Conservation (phyloP, 1,140 invertebrate genomes). For the Drosophila triauraria region DNA sequence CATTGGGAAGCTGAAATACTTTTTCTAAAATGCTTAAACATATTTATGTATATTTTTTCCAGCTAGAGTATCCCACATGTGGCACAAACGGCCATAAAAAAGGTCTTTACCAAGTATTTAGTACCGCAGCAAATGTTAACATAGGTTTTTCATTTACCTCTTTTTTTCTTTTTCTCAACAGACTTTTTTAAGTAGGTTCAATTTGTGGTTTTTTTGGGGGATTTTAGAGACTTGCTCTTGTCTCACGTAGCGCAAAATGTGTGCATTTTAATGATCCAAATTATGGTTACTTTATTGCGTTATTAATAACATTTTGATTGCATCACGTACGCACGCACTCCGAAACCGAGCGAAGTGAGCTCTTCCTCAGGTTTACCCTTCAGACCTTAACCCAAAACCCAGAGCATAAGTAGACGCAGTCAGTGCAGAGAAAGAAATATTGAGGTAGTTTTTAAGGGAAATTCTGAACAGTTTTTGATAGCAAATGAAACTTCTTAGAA, state of each 20-base stretch:
- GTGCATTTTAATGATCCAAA: slow-evolving; percentile 81
- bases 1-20: not conserved
- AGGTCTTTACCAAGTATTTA: slow-evolving; percentile 10
- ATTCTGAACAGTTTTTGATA: not conserved
- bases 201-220: slow-evolving; percentile 13
- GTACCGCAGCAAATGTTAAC: slow-evolving; percentile 25
- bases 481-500: too few relatives aligned
- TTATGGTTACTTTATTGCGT: slow-evolving; percentile 83
- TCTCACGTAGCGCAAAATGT: slow-evolving; percentile 74
- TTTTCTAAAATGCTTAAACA: too few relatives aligned
- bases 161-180: slow-evolving; percentile 6
- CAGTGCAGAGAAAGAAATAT: slow-evolving; percentile 4
- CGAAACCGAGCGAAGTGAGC: not conserved
- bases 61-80: not conserved
- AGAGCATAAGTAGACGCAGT: not conserved
- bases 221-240: slow-evolving; percentile 21
- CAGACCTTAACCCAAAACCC: slow-evolving; percentile 23
- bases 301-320: slow-evolving; percentile 84
- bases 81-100: too few relatives aligned
- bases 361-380: slow-evolving; percentile 21
- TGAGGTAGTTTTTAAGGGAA: not conserved
- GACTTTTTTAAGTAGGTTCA: slow-evolving; percentile 28
- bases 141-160: slow-evolving; percentile 30
- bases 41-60: not conserved
- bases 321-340: slow-evolving; percentile 78